Evolutionary conservation across 2,888 invertebrate species (phyloP), one percentile per base, ranked within the genome.

Genomic region (Trissolcus japonicus): DNA sequence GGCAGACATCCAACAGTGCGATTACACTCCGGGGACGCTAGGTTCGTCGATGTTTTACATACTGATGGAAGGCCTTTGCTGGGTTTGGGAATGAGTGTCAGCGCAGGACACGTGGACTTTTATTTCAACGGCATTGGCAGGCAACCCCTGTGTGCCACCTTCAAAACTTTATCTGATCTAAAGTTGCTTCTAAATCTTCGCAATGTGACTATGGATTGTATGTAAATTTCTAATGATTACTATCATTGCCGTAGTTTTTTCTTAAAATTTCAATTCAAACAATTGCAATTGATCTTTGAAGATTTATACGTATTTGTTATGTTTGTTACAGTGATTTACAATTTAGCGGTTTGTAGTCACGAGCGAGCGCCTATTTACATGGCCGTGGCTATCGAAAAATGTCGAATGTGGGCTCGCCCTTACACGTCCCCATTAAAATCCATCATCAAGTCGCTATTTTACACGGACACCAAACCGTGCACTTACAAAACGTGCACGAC

Each of bases 61-160:
- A 89, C 89, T 2, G 87, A 89, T 80, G 87, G 86, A 17, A 81
- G 82, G 65, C 86, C 86, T 40, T 82, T 86, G 14, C 68, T 87
- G 0, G 87, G 87, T 14, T 81, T 87, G 43, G 88, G 88, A 35
- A 84, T 87, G 81, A 84, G 83, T 7, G 62, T 50, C 4, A 80
- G 85, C n/a, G 82, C 83, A 19, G 88, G 87, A 72, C 80, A 90
- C 68, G 88, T 90, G 0, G 91, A 91, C 80, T 90, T 90, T 78
- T 91, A 90, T 80, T 86, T 90, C 17, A 91, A 91, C 76, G 90
- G 90, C 0, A 91, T 90, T 9, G 71, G 84, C 51, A 79, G 81
- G 35, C 91, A 91, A 75, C 90, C 90, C 3, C 90, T 90, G 11
- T 91, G 91, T 68, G 35, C 78, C 6, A 68, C 81, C 6, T 78